Conservation (phyloP, 2,113 vertebrate species). For the Cinclus cinclus region DNA sequence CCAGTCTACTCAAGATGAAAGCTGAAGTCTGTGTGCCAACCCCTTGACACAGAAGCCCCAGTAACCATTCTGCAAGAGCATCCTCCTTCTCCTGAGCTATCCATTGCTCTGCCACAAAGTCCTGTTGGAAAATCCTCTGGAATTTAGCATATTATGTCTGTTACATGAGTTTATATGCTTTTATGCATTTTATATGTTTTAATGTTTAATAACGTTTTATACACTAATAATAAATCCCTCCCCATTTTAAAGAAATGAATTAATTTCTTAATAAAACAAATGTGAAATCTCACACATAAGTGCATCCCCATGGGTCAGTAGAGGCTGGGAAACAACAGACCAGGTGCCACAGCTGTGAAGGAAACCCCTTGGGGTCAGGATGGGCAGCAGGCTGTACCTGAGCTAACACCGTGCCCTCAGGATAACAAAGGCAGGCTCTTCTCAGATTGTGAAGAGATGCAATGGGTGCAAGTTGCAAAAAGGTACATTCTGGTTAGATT, state of each 20-base stretch:
- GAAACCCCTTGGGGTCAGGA: neutral
- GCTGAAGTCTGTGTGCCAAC: too few species aligned
- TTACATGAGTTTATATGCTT: neutral
- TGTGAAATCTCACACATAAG: neutral
- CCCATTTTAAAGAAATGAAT: neutral
- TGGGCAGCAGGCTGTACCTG: neutral
- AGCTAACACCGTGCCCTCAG: neutral
- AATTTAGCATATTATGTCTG: fast-evolving
- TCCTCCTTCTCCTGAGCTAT: neutral
- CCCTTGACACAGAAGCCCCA: neutral
- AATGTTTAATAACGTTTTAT: too few species aligned
- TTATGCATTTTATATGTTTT: too few species aligned
- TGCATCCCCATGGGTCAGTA: fast-evolving
- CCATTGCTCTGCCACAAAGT: neutral
- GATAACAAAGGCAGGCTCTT: neutral
- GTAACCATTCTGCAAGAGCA: neutral
- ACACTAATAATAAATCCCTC: neutral
- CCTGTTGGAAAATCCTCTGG: neutral
- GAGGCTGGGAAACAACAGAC: neutral
- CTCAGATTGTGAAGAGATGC: neutral
- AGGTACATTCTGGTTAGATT: neutral
- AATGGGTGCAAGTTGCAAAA: neutral
- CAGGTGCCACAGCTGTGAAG: neutral
- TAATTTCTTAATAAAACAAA: neutral
- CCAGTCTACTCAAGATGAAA: neutral